phyloP scores from a whole-genome alignment of 2,888 invertebrate species.

The Diarsia dahlii region DNA sequence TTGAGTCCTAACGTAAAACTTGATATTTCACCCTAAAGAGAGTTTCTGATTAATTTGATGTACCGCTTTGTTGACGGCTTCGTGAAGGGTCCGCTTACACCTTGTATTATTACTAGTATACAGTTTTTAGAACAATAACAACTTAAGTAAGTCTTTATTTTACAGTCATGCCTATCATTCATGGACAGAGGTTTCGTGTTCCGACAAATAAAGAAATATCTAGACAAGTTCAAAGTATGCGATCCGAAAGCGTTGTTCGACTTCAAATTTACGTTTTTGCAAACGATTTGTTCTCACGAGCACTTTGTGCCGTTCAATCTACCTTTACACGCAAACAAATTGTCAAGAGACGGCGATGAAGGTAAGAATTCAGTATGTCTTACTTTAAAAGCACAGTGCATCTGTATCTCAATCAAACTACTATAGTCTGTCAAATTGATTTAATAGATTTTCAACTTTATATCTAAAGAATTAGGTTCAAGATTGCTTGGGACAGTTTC shows the following conservation, averaged over 20 bases:
- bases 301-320: conserved; percentile 98
- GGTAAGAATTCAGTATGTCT: conserved; percentile 69
- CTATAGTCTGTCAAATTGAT: too few relatives aligned
- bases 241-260: conserved; percentile 96
- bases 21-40: too few relatives aligned
- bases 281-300: conserved; percentile 97
- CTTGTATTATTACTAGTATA: background rate
- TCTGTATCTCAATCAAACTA: background rate
- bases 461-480: too few relatives aligned
- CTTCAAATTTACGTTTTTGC: conserved; percentile 97
- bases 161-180: conserved; percentile 96
- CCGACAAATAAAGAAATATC: conserved; percentile 95
- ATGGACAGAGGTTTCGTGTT: conserved; percentile 99
- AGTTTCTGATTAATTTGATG: too few relatives aligned
- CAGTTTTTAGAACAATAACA: background rate
- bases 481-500: too few relatives aligned
- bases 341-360: conserved; percentile 82
- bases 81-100: too few relatives aligned
- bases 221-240: conserved; percentile 96
- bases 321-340: conserved; percentile 93
- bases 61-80: too few relatives aligned
- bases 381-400: conserved; percentile 10
- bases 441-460: too few relatives aligned
- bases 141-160: conserved; percentile 57
- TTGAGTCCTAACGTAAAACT: too few relatives aligned